These are phyloP conservation scores for Diadromus collaris DNA, from an alignment of 2,888 invertebrate genomes.

Conservation along the genomic window DNA sequence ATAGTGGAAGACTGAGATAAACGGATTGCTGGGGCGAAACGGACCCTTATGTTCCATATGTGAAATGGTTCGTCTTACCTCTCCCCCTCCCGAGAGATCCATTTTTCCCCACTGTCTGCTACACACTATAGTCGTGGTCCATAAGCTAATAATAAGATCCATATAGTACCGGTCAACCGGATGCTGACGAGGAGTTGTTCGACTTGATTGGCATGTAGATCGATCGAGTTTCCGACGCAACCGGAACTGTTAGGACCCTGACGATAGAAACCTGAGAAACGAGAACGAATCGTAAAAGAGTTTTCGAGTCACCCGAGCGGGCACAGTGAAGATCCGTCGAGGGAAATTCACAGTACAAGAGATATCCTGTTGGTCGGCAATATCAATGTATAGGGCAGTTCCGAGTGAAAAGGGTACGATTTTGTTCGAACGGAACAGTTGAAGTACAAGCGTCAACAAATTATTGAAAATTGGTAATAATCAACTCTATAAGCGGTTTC, in stretches of 20 bases:
- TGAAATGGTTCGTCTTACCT: background rate
- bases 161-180: constrained; percentile 1
- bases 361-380: background rate
- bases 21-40: background rate
- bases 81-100: too few relatives aligned
- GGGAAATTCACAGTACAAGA: background rate
- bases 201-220: constrained; percentile 7
- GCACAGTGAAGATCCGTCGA: background rate
- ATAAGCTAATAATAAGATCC: constrained; percentile 6
- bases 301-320: background rate
- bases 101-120: too few relatives aligned
- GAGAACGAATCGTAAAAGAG: constrained; percentile 35
- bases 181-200: constrained; percentile 27
- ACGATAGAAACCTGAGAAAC: constrained; percentile 21
- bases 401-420: background rate
- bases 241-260: constrained; percentile 25
- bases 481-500: background rate
- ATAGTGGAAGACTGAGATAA: background rate
- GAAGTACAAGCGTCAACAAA: background rate
- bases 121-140: background rate
- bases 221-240: constrained; percentile 41
- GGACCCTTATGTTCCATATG: background rate
- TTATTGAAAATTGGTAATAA: background rate
- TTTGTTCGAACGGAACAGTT: background rate
- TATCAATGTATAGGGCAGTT: background rate